A percentile compares a stretch with the other conserved stretches of the same genome.
phyloP scores from a whole-genome alignment of 2,797 vertebrate genomes.

The Cossypha polioptera region DNA sequence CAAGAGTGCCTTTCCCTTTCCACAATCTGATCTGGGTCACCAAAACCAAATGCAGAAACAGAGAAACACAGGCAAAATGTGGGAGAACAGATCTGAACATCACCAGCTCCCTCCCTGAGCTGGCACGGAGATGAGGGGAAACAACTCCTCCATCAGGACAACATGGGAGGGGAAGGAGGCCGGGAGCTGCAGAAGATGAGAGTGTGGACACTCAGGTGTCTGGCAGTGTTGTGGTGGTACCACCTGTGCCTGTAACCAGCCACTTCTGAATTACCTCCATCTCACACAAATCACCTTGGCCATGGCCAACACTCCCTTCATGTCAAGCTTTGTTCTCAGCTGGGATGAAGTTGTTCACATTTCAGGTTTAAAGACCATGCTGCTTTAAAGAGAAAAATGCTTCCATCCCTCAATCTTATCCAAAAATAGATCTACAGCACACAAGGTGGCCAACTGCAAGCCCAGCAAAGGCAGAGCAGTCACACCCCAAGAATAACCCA shows the following conservation, averaged over 20 bases:
- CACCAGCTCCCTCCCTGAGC: neutral
- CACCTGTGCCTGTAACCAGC: neutral
- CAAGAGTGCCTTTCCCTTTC: neutral
- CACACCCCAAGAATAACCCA: neutral
- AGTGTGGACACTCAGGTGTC: neutral
- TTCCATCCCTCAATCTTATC: neutral
- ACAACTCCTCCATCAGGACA: neutral
- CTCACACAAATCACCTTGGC: neutral
- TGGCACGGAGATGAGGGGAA: neutral
- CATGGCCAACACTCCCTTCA: neutral
- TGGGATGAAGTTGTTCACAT: neutral
- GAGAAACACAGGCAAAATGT: neutral
- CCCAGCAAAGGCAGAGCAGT: neutral
- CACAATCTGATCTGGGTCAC: neutral
- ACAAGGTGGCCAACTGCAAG: neutral
- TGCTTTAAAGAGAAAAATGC: neutral
- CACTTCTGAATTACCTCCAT: neutral
- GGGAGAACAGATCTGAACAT: neutral
- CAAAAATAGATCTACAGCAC: neutral
- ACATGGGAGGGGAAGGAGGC: neutral
- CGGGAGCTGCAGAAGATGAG: neutral
- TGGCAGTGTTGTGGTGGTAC: rapidly evolving
- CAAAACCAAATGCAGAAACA: neutral
- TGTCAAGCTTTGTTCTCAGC: neutral
- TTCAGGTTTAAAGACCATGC: rapidly evolving